phyloP scores from a whole-genome alignment of 2,113 vertebrate species.

The Corydoras maculifer region DNA sequence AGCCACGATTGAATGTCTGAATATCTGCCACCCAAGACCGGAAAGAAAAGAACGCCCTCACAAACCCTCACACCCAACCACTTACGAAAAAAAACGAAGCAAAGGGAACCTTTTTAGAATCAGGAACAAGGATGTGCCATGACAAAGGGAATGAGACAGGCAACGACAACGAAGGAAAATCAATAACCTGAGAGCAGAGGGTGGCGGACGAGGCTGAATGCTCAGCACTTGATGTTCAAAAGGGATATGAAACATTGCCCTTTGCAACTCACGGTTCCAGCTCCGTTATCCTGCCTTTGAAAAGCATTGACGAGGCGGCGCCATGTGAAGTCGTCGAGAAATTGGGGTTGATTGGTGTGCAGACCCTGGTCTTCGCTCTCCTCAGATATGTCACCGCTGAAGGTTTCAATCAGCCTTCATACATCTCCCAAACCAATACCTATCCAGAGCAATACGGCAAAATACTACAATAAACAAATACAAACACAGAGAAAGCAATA shows the following conservation, averaged over 20 bases:
- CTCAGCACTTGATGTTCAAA: neutral
- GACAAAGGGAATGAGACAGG: slow-evolving; percentile 19
- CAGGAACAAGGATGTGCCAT: slow-evolving; percentile 16
- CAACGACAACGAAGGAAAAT: slow-evolving; percentile 43
- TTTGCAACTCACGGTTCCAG: slow-evolving; percentile 4
- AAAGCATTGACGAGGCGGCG: neutral
- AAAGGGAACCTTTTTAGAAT: neutral
- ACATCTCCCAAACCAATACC: no score
- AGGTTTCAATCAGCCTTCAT: neutral
- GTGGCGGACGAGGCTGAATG: neutral
- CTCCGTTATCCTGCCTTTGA: slow-evolving; percentile 8
- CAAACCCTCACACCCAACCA: neutral
- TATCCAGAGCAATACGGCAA: no score
- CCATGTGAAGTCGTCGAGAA: neutral
- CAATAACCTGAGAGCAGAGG: slow-evolving; percentile 16
- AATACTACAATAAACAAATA: no score
- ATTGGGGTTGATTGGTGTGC: slow-evolving; percentile 15
- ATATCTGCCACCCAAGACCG: no score
- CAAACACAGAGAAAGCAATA: no score
- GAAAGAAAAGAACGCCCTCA: no score
- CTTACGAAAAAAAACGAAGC: neutral
- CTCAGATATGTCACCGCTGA: slow-evolving; percentile 8
- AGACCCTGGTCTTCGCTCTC: slow-evolving; percentile 6
- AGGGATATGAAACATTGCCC: slow-evolving; percentile 6
- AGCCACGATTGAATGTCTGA: no score